Evolutionary conservation across 2,888 invertebrate genomes (phyloP), one percentile per base, ranked within the genome.

Genomic region (Oxyscelio sp.): DNA sequence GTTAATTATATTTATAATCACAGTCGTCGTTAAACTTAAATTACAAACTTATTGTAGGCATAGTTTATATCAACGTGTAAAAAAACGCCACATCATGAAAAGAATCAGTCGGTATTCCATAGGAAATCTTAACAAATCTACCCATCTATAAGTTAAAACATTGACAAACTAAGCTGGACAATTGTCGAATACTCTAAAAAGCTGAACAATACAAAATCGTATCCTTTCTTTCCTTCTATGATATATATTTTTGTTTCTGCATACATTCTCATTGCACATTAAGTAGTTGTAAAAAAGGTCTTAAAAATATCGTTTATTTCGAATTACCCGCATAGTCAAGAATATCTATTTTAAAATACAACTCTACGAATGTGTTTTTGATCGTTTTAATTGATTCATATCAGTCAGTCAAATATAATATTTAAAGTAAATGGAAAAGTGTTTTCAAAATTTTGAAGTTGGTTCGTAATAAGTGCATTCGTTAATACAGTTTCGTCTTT

Each of bases 1-100:
- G 73, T 80, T 79, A 84, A 78, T 79, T 79, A 68, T 83, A 83
- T 24, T 75, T 79, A 75, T 68, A 79, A 84, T 84, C 79, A 84
- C 83, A 83, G 78, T 78, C 77, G 73, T 83, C 54, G 59, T 83
- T 83, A 43, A 83, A 83, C 71, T 78, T 83, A 77, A 70, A 74
- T 83, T 78, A 83, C 59, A 61, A 83, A 83, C 78, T 78, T 83
- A 78, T 78, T 73, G 50, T 83, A 78, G 78, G 73, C 83, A 68
- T 83, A 63, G 78, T 83, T 74, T 58, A 74, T 73, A 63, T 61
- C 40, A 68, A 66, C 19, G 56, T 79, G 73, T 79, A 79, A 71
- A 79, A 84, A 83, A 79, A 79, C 75, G 70, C 68, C 74, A 79
- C 58, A 65, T 79, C 45, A 45, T 79, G 70, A 84, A 79, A 79